These are phyloP conservation scores for Scatophagus argus DNA, from an alignment of 2,113 vertebrate genomes.

Conservation along the genomic window DNA sequence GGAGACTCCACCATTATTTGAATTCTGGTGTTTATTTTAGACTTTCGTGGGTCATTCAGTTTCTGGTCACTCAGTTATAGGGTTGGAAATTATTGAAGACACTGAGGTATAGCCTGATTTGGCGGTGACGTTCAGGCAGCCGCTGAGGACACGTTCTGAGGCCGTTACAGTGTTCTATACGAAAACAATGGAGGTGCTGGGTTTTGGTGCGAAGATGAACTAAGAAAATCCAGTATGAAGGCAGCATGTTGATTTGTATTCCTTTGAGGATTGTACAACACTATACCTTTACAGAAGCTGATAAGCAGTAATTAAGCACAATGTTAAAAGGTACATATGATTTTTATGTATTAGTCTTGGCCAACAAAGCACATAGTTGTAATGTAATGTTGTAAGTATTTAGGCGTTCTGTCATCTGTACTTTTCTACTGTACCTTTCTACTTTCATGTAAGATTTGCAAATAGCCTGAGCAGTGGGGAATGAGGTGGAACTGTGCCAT, in stretches of 20 bases:
- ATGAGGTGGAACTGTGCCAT: too few species aligned
- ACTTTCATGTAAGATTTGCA: background rate
- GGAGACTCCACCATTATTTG: background rate
- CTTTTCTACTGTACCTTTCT: background rate
- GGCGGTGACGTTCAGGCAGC: background rate
- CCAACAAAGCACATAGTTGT: background rate
- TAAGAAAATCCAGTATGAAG: too few species aligned
- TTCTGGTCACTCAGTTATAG: too few species aligned
- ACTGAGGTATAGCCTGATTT: background rate
- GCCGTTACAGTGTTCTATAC: background rate
- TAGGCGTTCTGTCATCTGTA: too few species aligned
- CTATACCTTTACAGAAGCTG: background rate
- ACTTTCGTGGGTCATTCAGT: background rate
- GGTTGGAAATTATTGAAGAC: background rate
- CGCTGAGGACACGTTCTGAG: background rate
- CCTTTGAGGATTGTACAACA: too few species aligned
- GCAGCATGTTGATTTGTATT: too few species aligned
- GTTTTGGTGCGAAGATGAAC: too few species aligned
- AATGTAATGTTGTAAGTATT: background rate
- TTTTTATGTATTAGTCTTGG: too few species aligned
- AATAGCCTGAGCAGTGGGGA: background rate
- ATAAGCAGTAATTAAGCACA: background rate
- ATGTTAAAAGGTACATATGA: background rate
- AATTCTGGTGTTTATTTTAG: background rate
- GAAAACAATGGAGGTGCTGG: background rate